A percentile compares a stretch with the other conserved stretches of the same genome.
These are phyloP conservation scores for Limnephilus lunatus DNA, from an alignment of 2,888 invertebrate genomes.

Conservation along the genomic window DNA sequence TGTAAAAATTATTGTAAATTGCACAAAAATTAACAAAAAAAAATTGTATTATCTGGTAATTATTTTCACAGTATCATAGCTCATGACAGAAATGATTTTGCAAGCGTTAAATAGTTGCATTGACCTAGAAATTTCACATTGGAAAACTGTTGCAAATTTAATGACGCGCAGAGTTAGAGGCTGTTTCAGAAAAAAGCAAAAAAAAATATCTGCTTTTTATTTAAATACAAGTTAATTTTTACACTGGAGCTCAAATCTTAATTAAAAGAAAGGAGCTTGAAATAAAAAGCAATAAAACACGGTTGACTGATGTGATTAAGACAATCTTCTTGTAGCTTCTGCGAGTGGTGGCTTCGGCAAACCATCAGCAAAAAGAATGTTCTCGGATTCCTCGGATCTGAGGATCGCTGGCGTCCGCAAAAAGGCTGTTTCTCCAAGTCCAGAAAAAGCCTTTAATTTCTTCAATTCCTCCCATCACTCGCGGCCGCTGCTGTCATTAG, in stretches of 20 bases:
- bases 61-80: too few species aligned
- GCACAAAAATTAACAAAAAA: too few species aligned
- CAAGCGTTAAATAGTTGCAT: too few species aligned
- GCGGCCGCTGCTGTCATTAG: slow-evolving; percentile 17
- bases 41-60: too few species aligned
- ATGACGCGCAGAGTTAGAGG: too few species aligned
- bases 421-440: neutral
- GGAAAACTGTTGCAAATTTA: too few species aligned
- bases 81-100: too few species aligned
- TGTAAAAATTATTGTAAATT: too few species aligned
- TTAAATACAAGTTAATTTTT: neutral
- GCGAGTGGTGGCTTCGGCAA: neutral
- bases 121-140: too few species aligned
- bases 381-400: neutral
- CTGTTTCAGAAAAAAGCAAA: too few species aligned
- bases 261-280: neutral
- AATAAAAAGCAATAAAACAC: neutral
- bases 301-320: neutral
- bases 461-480: slow-evolving; percentile 28
- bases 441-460: slow-evolving; percentile 6
- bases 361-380: slow-evolving; percentile 2
- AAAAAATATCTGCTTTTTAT: too few species aligned
- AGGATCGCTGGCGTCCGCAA: neutral
- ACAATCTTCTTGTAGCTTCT: neutral
- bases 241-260: neutral